phyloP scores from a whole-genome alignment of 2,113 vertebrate genomes.

The Euleptes europaea region DNA sequence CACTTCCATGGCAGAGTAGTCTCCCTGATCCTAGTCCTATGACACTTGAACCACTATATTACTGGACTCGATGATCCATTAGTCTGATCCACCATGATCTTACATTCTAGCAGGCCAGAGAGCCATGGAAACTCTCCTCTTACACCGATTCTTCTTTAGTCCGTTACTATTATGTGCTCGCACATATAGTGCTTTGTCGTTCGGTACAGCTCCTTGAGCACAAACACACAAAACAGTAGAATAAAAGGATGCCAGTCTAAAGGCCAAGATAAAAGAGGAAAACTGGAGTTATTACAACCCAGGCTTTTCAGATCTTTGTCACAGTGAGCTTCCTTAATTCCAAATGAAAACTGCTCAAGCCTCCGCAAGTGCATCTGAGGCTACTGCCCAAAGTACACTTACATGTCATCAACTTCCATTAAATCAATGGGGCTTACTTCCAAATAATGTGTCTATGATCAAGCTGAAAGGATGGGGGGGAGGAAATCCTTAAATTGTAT shows the following conservation, averaged over 20 bases:
- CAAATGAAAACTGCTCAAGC: not conserved
- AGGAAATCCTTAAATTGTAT: not conserved
- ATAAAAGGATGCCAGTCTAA: not conserved
- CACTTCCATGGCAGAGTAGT: no score
- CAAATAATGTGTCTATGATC: not conserved
- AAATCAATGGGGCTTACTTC: conserved; percentile 6
- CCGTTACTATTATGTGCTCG: not conserved
- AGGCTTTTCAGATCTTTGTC: not conserved
- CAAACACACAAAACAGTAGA: not conserved
- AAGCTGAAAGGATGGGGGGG: not conserved
- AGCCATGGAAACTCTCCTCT: not conserved
- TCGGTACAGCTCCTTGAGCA: not conserved
- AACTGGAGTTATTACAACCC: not conserved
- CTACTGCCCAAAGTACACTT: not conserved
- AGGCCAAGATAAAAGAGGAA: not conserved
- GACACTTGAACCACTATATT: no score
- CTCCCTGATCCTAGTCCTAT: no score
- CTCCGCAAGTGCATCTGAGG: not conserved
- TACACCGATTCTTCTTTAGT: not conserved
- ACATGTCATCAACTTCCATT: conserved; percentile 7
- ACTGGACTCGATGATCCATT: no score
- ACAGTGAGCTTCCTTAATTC: not conserved
- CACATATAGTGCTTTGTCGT: not conserved
- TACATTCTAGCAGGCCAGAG: not conserved
- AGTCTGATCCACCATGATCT: not conserved